Percentiles rank a stretch among this genome's conserved stretches.
Conservation (phyloP, 1,140 invertebrate species). For the Zaprionus ghesquierei region DNA sequence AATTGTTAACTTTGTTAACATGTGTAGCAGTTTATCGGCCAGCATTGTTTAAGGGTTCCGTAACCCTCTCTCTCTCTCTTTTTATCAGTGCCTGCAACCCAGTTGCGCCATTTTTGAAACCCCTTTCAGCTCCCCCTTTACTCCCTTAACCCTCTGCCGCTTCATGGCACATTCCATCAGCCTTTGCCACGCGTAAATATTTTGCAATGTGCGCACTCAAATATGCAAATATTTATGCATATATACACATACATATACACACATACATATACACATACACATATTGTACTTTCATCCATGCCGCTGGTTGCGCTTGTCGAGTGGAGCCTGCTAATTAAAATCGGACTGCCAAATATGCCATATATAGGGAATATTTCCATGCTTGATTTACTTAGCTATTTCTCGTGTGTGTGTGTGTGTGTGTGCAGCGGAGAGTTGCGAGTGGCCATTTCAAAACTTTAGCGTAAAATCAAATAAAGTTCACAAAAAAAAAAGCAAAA, state of each 20-base stretch:
- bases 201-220: constrained; percentile 68
- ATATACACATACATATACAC: constrained; percentile 8
- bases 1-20: constrained; percentile 77
- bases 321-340: constrained; percentile 64
- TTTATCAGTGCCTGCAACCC: background rate
- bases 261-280: constrained; percentile 12
- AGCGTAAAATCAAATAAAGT: background rate
- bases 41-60: constrained; percentile 42
- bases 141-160: background rate
- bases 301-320: constrained; percentile 14
- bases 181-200: constrained; percentile 53
- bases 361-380: constrained; percentile 34
- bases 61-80: background rate
- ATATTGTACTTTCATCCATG: background rate
- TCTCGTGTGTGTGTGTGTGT: background rate
- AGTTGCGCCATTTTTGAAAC: background rate
- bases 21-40: constrained; percentile 73
- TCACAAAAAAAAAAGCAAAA: background rate
- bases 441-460: background rate
- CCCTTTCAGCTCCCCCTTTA: background rate
- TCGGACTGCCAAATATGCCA: constrained; percentile 60
- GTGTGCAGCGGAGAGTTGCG: background rate
- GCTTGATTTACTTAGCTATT: constrained; percentile 36
- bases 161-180: constrained; percentile 29
- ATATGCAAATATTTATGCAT: constrained; percentile 76